Evolutionary conservation across 1,140 invertebrate species (phyloP).

Genomic region (Bombus breviceps): DNA sequence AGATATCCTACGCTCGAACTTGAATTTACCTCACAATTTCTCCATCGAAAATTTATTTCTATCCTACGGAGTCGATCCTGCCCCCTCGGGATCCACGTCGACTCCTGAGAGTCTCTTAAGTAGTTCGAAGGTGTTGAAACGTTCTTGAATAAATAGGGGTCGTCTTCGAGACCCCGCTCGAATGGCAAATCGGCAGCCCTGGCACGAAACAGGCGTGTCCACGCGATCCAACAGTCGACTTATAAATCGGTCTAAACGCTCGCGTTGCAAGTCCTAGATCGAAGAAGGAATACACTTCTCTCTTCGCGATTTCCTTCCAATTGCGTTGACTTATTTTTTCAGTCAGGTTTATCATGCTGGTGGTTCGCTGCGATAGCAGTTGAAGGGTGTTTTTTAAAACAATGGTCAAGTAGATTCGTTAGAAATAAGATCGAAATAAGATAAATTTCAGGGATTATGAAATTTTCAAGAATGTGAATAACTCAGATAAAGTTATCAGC

Average conservation of each 20-base stretch:
- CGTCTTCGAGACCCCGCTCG: slow-evolving; percentile 16
- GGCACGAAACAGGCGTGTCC: slow-evolving; percentile 52
- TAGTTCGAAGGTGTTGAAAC: slow-evolving; percentile 60
- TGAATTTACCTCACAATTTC: neutral
- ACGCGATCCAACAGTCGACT: slow-evolving; percentile 20
- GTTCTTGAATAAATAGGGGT: slow-evolving; percentile 61
- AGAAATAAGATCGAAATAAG: too few relatives aligned
- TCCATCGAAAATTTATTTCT: slow-evolving; percentile 33
- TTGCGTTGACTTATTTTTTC: neutral
- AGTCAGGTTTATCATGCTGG: neutral
- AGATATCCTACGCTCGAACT: neutral
- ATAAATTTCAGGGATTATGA: too few relatives aligned
- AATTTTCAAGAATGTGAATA: too few relatives aligned
- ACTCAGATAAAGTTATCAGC: too few relatives aligned
- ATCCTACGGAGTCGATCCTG: neutral
- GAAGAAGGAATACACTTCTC: neutral
- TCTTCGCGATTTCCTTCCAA: neutral
- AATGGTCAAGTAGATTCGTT: neutral
- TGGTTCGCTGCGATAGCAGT: too few relatives aligned
- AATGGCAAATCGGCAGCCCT: slow-evolving; percentile 53
- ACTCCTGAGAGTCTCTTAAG: slow-evolving; percentile 51
- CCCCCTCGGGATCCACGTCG: slow-evolving; percentile 25
- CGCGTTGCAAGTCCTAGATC: neutral
- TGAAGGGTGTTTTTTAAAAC: too few relatives aligned
- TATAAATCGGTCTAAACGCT: slow-evolving; percentile 44